Evolutionary conservation across 1,140 invertebrate genomes (phyloP).

Genomic region (Musca domestica): DNA sequence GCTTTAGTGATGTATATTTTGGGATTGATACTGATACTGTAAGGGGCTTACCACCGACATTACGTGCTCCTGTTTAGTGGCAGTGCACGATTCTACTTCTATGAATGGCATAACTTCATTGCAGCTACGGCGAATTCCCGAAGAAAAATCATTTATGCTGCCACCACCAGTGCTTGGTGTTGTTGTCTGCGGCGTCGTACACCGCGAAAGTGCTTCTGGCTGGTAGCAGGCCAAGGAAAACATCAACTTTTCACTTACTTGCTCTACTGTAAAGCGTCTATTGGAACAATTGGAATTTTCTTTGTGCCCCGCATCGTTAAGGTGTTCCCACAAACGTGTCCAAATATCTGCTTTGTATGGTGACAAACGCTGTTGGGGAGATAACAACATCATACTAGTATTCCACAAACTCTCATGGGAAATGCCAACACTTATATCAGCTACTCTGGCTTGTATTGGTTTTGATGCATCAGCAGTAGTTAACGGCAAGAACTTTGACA

Average conservation of each 20-base stretch:
- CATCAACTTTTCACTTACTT: constrained; percentile 72
- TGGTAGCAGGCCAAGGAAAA: constrained; percentile 78
- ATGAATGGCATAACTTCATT: constrained; percentile 70
- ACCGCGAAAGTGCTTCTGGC: constrained; percentile 79
- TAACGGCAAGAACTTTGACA: constrained; percentile 69
- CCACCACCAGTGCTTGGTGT: constrained; percentile 57
- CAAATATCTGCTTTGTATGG: constrained; percentile 78
- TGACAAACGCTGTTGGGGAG: constrained; percentile 74
- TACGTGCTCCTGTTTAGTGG: constrained; percentile 82
- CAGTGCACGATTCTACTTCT: constrained; percentile 80
- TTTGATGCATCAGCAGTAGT: constrained; percentile 58
- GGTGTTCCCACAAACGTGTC: constrained; percentile 75
- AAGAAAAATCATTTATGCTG: constrained; percentile 57
- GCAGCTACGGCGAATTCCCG: constrained; percentile 49
- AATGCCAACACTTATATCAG: constrained; percentile 47
- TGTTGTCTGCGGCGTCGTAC: constrained; percentile 78
- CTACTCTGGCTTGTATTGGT: constrained; percentile 46
- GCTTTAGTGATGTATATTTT: neutral
- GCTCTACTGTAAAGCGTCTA: constrained; percentile 64
- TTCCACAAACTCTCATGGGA: constrained; percentile 72
- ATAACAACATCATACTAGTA: constrained; percentile 76
- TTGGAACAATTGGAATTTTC: constrained; percentile 47
- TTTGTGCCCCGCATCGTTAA: constrained; percentile 58
- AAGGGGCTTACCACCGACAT: constrained; percentile 68
- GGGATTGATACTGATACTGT: neutral